Conservation (phyloP, 2,113 vertebrate species). For the Hiodon tergisus region DNA sequence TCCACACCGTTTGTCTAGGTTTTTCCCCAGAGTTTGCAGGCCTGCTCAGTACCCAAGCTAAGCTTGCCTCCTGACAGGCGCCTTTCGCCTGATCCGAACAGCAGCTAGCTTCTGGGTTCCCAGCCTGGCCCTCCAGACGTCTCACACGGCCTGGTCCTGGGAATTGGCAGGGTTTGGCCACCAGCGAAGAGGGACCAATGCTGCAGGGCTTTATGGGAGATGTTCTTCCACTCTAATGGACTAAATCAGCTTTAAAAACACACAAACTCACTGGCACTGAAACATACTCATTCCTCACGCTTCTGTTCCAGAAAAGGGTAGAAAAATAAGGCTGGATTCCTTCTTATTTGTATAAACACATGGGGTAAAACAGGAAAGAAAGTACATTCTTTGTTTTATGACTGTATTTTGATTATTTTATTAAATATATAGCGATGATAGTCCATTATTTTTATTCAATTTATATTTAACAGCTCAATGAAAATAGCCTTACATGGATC, state of each 20-base stretch:
- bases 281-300: conserved; percentile 39
- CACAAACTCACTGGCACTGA: conserved; percentile 39
- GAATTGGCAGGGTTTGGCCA: conserved; percentile 59
- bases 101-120: conserved; percentile 70
- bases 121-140: conserved; percentile 59
- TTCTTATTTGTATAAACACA: not conserved
- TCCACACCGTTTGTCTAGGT: too few species aligned
- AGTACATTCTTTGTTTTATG: not conserved
- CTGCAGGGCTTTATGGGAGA: conserved; percentile 35
- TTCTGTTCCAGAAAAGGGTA: conserved; percentile 42
- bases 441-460: too few species aligned
- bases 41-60: conserved; percentile 32
- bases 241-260: conserved; percentile 53
- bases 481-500: too few species aligned
- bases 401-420: not conserved
- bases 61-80: not conserved
- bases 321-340: not conserved
- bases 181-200: conserved; percentile 53
- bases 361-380: not conserved
- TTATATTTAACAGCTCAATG: too few species aligned
- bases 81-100: conserved; percentile 45
- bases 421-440: too few species aligned
- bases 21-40: too few species aligned
- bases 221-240: conserved; percentile 35
- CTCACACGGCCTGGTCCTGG: conserved; percentile 60